Percentiles rank a stretch among this genome's conserved stretches.
Evolutionary conservation across 2,888 invertebrate species (phyloP).

Genomic region (Ophion obscuratus): DNA sequence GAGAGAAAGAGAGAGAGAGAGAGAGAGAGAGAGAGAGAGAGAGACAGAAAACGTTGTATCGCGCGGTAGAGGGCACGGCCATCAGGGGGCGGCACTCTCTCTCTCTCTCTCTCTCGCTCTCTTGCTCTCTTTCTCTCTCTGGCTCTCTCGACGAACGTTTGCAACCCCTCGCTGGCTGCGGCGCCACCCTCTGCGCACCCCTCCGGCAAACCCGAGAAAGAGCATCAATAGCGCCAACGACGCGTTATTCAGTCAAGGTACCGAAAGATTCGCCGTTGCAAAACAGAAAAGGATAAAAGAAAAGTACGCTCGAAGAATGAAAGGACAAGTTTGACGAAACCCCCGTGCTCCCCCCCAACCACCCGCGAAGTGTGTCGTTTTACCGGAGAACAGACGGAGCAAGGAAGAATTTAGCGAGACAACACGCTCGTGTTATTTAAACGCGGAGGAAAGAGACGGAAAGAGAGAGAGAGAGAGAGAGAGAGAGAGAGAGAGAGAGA

Average conservation of each 20-base stretch:
- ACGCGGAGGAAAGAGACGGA: not conserved
- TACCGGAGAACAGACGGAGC: too few species aligned
- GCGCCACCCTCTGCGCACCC: slow-evolving; percentile 18
- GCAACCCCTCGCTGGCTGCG: not conserved
- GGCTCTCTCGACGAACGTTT: too few species aligned
- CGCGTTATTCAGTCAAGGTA: slow-evolving; percentile 34
- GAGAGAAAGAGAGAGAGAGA: not conserved
- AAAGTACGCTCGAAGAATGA: too few species aligned
- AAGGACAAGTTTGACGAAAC: too few species aligned
- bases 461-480: slow-evolving; percentile 15
- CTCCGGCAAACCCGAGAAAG: slow-evolving; percentile 42
- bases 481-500: slow-evolving; percentile 21
- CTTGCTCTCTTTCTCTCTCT: not conserved
- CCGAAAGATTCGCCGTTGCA: not conserved
- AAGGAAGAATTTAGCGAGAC: too few species aligned
- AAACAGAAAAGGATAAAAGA: not conserved
- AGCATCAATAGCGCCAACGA: slow-evolving; percentile 45
- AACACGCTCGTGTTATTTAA: too few species aligned
- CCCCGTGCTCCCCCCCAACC: too few species aligned
- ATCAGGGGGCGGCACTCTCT: slow-evolving; percentile 71
- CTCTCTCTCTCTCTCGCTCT: too few species aligned
- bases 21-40: slow-evolving; percentile 50
- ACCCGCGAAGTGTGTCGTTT: too few species aligned
- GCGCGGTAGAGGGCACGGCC: slow-evolving; percentile 71
- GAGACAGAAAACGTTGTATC: slow-evolving; percentile 40